These are phyloP conservation scores for Tenthredo amoena DNA, from an alignment of 2,888 invertebrate genomes.

Conservation along the genomic window DNA sequence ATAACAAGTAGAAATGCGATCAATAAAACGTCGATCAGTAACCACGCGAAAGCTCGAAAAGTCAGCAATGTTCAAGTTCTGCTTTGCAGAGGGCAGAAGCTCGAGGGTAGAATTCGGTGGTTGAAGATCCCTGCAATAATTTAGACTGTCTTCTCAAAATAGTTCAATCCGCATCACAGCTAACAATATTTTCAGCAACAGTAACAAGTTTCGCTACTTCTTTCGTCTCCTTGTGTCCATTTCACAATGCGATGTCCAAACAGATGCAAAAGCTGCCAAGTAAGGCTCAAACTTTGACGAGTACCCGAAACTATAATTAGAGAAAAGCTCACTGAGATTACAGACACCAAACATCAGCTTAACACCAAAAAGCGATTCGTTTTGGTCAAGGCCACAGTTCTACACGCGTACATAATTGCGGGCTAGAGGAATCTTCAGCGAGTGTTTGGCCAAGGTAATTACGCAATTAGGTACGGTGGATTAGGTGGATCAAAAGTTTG, in stretches of 20 bases:
- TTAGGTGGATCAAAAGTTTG: conserved; percentile 37
- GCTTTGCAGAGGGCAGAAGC: conserved; percentile 34
- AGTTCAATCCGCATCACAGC: background rate
- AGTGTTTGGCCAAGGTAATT: conserved; percentile 28
- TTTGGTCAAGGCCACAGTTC: background rate
- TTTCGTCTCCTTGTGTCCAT: too few relatives aligned
- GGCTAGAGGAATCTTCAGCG: background rate
- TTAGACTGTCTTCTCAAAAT: background rate
- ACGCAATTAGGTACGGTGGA: conserved; percentile 29
- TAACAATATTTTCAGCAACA: background rate
- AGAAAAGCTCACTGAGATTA: background rate
- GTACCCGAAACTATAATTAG: background rate
- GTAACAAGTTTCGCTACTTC: background rate
- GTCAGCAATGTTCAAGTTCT: background rate
- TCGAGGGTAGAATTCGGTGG: conserved; percentile 8
- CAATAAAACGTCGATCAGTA: conserved; percentile 37
- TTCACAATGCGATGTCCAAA: background rate
- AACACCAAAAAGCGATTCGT: background rate
- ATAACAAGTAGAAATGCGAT: background rate
- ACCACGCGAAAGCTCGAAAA: background rate
- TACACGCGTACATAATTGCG: background rate
- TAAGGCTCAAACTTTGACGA: background rate
- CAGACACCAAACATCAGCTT: background rate
- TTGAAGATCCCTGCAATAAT: conserved; percentile 31
- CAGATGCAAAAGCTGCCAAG: background rate